Evolutionary conservation across 2,888 invertebrate genomes (phyloP), one percentile per base, ranked within the genome.

Genomic region (Agrochola lychnidis): DNA sequence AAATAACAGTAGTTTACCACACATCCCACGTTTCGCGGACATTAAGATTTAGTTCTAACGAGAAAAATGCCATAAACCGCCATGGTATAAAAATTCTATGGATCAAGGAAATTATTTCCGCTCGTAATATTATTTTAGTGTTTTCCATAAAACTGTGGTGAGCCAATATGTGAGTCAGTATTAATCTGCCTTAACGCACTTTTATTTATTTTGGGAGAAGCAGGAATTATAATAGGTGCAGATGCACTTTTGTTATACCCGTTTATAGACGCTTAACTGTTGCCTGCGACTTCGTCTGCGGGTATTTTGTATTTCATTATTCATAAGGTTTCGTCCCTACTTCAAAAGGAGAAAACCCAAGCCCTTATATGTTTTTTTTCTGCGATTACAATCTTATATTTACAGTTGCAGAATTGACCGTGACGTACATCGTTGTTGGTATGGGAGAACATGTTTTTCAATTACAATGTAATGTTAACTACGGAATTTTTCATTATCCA

Each of bases 121-220:
- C 77, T 86, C 88, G 88, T 87, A 84, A 88, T 76, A 81, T 36
- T 14, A 75, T 88, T 87, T 87, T 84, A 87, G 68, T 86, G 79
- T 70, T 81, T 48, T 70, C 69, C 66, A 79, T 87, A 87, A 86
- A 88, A 84, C 36, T 61, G 86, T 42, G 77, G 87, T 69, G 66
- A 48, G 69, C 84, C 79, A 84, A 84, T 81, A 81, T 70, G 70
- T 70, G 62, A 57, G 74, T 4, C 2, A 62, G 59, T 82, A 79
- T 83, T 83, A 74, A 83, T 83, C 36, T 72, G 48, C 51, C 68
- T 74, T 74, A 10, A 74, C 73, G 71, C 69, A 71, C 14, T 72
- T 71, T 85, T 74, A 71, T 66, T 78, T 59, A 16, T 76, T 71
- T 40, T 4, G 40, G 30, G 48, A 25, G 1, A 9, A 69, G 56